Conservation (phyloP, 1,140 invertebrate species). For the Ceratitis capitata region DNA sequence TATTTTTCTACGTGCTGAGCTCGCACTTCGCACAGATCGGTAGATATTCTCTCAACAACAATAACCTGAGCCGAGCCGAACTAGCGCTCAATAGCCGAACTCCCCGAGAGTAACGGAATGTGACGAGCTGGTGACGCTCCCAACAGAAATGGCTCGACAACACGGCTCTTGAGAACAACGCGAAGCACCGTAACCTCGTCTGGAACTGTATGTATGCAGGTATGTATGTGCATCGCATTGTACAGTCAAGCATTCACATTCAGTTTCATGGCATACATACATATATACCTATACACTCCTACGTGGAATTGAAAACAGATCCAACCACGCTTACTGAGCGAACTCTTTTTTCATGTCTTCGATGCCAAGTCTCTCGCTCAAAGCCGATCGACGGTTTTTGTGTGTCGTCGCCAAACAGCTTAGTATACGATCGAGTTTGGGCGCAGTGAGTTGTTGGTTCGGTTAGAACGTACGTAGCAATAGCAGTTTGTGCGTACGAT, state of each 20-base stretch:
- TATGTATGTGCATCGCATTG: too few species aligned
- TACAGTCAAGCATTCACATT: too few species aligned
- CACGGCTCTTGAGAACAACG: background rate
- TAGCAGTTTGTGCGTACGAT: too few species aligned
- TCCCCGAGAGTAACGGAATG: background rate
- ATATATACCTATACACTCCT: background rate
- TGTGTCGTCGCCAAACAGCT: background rate
- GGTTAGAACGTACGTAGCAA: background rate
- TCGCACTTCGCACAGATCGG: background rate
- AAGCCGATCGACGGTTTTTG: background rate
- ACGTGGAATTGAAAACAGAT: background rate
- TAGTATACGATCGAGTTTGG: conserved; percentile 14
- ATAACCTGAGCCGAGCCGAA: background rate
- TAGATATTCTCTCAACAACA: background rate
- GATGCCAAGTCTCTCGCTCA: background rate
- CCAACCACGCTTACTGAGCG: background rate
- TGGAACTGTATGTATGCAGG: background rate
- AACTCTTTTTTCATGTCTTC: background rate
- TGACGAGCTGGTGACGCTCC: background rate
- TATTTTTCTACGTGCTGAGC: background rate
- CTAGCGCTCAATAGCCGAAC: background rate
- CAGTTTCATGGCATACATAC: background rate
- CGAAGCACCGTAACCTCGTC: background rate
- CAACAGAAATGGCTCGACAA: background rate
- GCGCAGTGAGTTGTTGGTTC: background rate